Conservation (phyloP, 2,888 invertebrate species). For the Apomyelois bistriatella region DNA sequence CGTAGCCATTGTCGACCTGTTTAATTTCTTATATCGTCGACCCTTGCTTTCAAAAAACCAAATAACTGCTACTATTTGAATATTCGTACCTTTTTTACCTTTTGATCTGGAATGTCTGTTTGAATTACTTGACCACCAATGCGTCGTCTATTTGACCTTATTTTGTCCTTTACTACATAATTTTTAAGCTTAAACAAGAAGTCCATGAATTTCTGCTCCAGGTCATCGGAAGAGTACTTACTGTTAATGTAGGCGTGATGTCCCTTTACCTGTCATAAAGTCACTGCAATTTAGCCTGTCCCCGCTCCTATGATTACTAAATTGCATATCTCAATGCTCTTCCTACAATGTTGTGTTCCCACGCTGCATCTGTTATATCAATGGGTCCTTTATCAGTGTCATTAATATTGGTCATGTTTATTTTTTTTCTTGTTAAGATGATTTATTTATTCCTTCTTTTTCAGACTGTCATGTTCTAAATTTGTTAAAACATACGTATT, state of each 20-base stretch:
- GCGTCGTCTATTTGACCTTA: too few relatives aligned
- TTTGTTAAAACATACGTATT: too few relatives aligned
- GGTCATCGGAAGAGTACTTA: slow-evolving; percentile 4
- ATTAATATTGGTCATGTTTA: neutral
- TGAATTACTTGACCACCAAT: too few relatives aligned
- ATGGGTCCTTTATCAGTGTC: slow-evolving; percentile 15
- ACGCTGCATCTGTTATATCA: slow-evolving; percentile 22
- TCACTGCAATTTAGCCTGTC: slow-evolving; percentile 9
- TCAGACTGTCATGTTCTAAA: too few relatives aligned
- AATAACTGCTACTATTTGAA: too few relatives aligned
- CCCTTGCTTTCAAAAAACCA: too few relatives aligned
- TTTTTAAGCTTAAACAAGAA: too few relatives aligned
- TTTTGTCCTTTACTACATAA: too few relatives aligned
- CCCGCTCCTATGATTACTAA: slow-evolving; percentile 30
- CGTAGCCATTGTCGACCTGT: too few relatives aligned
- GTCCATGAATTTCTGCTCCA: neutral
- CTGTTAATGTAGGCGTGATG: slow-evolving; percentile 2
- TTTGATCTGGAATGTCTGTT: too few relatives aligned
- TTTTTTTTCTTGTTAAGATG: neutral
- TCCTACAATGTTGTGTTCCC: slow-evolving; percentile 30
- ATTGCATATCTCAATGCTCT: slow-evolving; percentile 36
- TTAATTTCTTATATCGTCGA: too few relatives aligned
- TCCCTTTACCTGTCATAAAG: slow-evolving; percentile 12
- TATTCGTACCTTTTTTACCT: too few relatives aligned
- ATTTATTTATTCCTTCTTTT: neutral